Base-by-base conservation (phyloP, 2,113 vertebrate genomes). In the Corythornis madagascariensis region DNA sequence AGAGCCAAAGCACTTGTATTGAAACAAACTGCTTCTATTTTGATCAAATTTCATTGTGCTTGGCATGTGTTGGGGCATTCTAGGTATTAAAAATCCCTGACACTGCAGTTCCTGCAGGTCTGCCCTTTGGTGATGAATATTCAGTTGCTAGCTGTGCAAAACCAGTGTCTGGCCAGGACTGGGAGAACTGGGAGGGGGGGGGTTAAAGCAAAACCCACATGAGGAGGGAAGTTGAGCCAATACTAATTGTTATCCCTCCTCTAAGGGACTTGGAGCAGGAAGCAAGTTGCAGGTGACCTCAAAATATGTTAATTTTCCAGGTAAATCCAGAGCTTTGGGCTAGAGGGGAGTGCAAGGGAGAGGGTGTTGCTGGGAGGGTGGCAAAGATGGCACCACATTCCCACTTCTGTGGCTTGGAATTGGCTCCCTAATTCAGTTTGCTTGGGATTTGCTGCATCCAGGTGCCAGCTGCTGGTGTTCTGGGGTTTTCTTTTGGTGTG, bases 11-110 rank as follows among this genome's bases (percentile, higher is more conserved):
- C 19, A 13, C 71, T 95, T 95, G 90, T 95, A 80, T 79, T 93
- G 75, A 92, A 91, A 93, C 94, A 95, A 96, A 90, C 83, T 48
- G 45, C 86, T 85, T 86, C 88, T 93, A 86, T 94, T 94, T 94
- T 93, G 82, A 90, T 94, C 69, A n/a, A 53, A 81, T 86, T 88
- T 81, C 87, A 76, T 94, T 91, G 92, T 74, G 70, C 53, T 90
- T 93, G 90, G 82, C 84, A 38, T 70, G 83, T 76, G 66, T 67
- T 52, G 77, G 82, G 72, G 56, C 55, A 90, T 82, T 84, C 55
- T 38, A 43, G 55, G 31, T 76, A 76, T 74, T 74, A 43, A 66
- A 91, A 88, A 60, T 11, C 2, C 42, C 93, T 79, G 92, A 94
- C 38, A 2, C 53, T 29, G 81, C 10, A 3, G n/a, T 85, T 92